Evolutionary conservation across 2,888 invertebrate genomes (phyloP).

Genomic region (Stenoptilia bipunctidactyla): DNA sequence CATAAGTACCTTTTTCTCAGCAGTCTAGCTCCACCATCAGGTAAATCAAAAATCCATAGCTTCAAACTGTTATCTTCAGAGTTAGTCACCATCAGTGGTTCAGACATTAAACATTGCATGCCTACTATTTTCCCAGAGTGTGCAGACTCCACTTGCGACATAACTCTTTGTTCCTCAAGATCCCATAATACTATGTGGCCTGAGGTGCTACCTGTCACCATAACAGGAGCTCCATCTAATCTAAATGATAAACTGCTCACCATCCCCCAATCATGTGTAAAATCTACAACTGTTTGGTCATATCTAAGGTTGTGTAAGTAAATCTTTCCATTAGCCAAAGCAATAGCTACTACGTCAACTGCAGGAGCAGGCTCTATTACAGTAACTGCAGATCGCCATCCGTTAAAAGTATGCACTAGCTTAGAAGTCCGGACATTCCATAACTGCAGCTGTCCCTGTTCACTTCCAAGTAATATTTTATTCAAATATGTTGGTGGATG

Average conservation of each 20-base stretch:
- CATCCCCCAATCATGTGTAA: conserved; percentile 92
- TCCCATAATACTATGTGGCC: conserved; percentile 97
- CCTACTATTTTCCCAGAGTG: conserved; percentile 85
- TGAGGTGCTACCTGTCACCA: conserved; percentile 84
- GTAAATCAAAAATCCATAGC: conserved; percentile 91
- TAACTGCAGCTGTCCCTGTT: conserved; percentile 86
- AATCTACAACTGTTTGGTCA: conserved; percentile 86
- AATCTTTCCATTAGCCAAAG: conserved; percentile 85
- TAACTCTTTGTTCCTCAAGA: conserved; percentile 82
- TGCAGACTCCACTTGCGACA: conserved; percentile 84
- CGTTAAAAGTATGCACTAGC: conserved; percentile 81
- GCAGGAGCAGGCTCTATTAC: conserved; percentile 92
- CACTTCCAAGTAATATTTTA: conserved; percentile 90
- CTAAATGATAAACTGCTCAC: conserved; percentile 89
- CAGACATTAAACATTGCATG: conserved; percentile 85
- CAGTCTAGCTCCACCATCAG: conserved; percentile 90
- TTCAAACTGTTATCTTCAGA: conserved; percentile 95
- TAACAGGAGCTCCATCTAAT: conserved; percentile 86
- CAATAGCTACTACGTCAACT: conserved; percentile 91
- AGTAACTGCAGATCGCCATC: conserved; percentile 79
- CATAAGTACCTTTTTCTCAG: conserved; percentile 74
- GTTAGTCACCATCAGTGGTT: conserved; percentile 91
- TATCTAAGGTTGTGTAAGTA: conserved; percentile 88
- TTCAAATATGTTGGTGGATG: conserved; percentile 97
- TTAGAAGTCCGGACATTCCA: conserved; percentile 90